Evolutionary conservation across 2,797 vertebrate species (phyloP).

Genomic region (Sebastes itinus): DNA sequence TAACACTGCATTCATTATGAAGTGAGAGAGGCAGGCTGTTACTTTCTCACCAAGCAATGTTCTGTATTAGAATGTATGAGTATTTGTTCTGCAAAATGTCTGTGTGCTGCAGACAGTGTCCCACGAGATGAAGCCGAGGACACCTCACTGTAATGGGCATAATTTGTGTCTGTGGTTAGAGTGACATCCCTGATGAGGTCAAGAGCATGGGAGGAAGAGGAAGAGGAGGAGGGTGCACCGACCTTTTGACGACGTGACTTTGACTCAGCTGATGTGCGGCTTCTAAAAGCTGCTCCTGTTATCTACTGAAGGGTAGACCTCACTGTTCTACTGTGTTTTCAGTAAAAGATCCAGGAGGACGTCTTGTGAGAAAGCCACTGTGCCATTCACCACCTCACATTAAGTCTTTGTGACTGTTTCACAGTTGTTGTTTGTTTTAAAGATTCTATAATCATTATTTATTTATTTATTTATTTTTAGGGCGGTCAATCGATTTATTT

Average conservation of each 20-base stretch:
- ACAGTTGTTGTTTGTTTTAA: neutral
- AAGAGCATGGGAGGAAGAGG: neutral
- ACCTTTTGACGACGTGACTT: neutral
- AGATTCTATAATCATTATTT: neutral
- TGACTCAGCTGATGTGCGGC: too few species aligned
- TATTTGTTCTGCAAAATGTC: neutral
- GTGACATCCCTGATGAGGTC: neutral
- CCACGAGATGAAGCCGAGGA: neutral
- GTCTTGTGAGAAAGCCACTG: too few species aligned
- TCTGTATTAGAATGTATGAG: neutral
- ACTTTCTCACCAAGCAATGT: neutral
- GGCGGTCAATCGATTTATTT: fast-evolving
- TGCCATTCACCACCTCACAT: too few species aligned
- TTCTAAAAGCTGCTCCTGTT: neutral
- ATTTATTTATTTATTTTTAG: too few species aligned
- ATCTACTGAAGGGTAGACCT: neutral
- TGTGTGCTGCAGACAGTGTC: neutral
- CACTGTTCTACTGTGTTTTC: neutral
- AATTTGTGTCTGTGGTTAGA: neutral
- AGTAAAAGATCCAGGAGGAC: too few species aligned
- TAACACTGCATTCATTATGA: constrained; percentile 17
- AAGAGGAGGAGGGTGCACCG: neutral
- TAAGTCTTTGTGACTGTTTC: neutral
- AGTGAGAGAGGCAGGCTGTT: neutral
- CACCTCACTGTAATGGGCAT: neutral